Evolutionary conservation across 92 coral and sea anemone species (phyloP).

Genomic region (Actinernus sp.): DNA sequence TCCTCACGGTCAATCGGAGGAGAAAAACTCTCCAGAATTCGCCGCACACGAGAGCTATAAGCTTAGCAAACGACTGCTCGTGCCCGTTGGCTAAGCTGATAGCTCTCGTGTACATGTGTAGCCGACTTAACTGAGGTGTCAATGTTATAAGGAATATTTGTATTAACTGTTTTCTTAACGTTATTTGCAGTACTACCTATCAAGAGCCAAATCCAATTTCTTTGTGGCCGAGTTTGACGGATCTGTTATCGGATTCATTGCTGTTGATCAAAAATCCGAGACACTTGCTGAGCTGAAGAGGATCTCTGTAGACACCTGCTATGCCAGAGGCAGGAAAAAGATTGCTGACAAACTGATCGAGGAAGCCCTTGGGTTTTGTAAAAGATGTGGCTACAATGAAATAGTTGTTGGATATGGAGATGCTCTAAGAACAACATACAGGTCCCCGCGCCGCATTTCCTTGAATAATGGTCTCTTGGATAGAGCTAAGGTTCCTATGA

Average conservation of each 20-base stretch:
- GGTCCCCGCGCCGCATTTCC: too few relatives aligned
- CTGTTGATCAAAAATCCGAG: constrained; percentile 43
- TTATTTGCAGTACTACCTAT: constrained; percentile 29
- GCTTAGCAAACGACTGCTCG: too few relatives aligned
- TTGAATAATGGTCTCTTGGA: too few relatives aligned
- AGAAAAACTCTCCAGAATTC: too few relatives aligned
- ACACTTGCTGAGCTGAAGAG: constrained; percentile 27
- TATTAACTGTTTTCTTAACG: background rate
- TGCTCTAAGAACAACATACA: too few relatives aligned
- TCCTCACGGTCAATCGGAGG: too few relatives aligned
- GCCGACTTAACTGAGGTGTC: too few relatives aligned
- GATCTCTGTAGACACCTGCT: constrained; percentile 51
- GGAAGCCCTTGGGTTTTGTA: constrained; percentile 48
- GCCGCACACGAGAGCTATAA: too few relatives aligned
- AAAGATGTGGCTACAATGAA: constrained; percentile 32
- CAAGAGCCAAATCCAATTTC: constrained; percentile 35
- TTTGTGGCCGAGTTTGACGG: constrained; percentile 50
- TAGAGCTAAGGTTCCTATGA: too few relatives aligned
- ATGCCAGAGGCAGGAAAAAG: constrained; percentile 8
- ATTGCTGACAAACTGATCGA: constrained; percentile 35
- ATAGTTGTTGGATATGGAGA: constrained; percentile 17
- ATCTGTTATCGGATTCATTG: constrained; percentile 48
- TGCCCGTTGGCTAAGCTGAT: too few relatives aligned
- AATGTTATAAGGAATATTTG: too few relatives aligned
- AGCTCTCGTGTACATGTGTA: too few relatives aligned